Evolutionary conservation across 2,888 invertebrate genomes (phyloP).

Genomic region (Hirtodrosophila alboralis): DNA sequence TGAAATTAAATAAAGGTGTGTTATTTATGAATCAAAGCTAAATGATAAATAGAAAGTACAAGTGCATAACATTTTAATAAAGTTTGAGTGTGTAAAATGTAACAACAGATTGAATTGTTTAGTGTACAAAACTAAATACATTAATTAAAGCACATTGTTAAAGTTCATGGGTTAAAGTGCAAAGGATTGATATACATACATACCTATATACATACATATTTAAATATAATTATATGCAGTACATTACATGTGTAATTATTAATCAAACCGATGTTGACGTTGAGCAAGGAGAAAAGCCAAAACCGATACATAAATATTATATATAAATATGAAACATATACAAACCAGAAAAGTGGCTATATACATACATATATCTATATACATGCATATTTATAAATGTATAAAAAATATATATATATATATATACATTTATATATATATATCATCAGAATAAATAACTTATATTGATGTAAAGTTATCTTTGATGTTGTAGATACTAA

Average conservation of each 20-base stretch:
- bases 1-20: conserved; percentile 36
- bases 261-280: conserved; percentile 42
- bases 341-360: conserved; percentile 50
- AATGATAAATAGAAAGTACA: conserved; percentile 53
- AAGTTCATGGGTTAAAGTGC: conserved; percentile 80
- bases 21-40: conserved; percentile 48
- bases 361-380: conserved; percentile 54
- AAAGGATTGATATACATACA: conserved; percentile 52
- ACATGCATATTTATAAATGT: conserved; percentile 20
- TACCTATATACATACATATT: conserved; percentile 50
- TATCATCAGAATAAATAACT: conserved; percentile 47
- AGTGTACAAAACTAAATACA: conserved; percentile 33
- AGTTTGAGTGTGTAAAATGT: conserved; percentile 31
- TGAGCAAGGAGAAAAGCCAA: conserved; percentile 21
- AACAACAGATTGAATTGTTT: conserved; percentile 36
- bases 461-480: conserved; percentile 67
- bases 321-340: conserved; percentile 59
- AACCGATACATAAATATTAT: conserved; percentile 44
- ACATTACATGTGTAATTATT: conserved; percentile 61
- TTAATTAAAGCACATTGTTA: conserved; percentile 75
- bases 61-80: conserved; percentile 46
- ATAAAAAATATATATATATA: conserved; percentile 36
- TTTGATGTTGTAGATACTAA: conserved; percentile 82
- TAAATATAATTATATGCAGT: conserved; percentile 40
- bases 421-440: conserved; percentile 30